phyloP scores from a whole-genome alignment of 2,797 vertebrate species.

The Hoplostethus mediterraneus region DNA sequence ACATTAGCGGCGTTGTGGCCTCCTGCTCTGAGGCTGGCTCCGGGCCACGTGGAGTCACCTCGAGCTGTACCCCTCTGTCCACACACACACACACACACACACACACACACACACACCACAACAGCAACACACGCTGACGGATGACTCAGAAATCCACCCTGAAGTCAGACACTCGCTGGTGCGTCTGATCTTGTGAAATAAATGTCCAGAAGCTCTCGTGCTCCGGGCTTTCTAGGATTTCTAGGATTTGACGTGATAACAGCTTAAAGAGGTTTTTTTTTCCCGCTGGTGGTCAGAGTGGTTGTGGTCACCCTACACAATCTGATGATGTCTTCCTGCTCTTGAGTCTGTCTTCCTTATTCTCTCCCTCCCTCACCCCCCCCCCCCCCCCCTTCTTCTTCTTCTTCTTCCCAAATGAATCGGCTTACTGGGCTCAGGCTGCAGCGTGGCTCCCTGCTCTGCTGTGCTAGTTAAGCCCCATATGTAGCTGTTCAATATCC shows the following conservation, averaged over 20 bases:
- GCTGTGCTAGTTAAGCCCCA: slow-evolving; percentile 49
- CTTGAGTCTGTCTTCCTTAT: neutral
- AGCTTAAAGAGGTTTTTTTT: slow-evolving; percentile 49
- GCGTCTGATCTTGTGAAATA: slow-evolving; percentile 58
- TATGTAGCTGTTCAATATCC: slow-evolving; percentile 58
- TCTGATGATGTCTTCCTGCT: slow-evolving; percentile 59
- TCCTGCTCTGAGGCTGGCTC: slow-evolving; percentile 29
- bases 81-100: neutral
- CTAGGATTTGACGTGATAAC: slow-evolving; percentile 57
- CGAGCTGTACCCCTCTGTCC: slow-evolving; percentile 34
- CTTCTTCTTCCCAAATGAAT: slow-evolving; percentile 38
- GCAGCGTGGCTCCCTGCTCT: slow-evolving; percentile 38
- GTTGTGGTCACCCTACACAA: slow-evolving; percentile 57
- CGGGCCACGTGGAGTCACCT: slow-evolving; percentile 57
- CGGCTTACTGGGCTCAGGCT: slow-evolving; percentile 38
- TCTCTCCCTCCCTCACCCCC: neutral
- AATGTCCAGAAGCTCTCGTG: slow-evolving; percentile 16
- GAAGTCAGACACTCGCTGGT: slow-evolving; percentile 61
- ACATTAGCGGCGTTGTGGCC: slow-evolving; percentile 34
- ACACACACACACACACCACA: neutral
- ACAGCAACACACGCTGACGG: slow-evolving; percentile 50
- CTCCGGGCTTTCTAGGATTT: slow-evolving; percentile 60
- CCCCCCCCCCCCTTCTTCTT: neutral
- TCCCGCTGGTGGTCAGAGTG: slow-evolving; percentile 45
- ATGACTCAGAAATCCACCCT: slow-evolving; percentile 60